Percentiles rank a stretch among this genome's conserved stretches.
Conservation (phyloP, 2,113 vertebrate species). For the Hippoglossus stenolepis region DNA sequence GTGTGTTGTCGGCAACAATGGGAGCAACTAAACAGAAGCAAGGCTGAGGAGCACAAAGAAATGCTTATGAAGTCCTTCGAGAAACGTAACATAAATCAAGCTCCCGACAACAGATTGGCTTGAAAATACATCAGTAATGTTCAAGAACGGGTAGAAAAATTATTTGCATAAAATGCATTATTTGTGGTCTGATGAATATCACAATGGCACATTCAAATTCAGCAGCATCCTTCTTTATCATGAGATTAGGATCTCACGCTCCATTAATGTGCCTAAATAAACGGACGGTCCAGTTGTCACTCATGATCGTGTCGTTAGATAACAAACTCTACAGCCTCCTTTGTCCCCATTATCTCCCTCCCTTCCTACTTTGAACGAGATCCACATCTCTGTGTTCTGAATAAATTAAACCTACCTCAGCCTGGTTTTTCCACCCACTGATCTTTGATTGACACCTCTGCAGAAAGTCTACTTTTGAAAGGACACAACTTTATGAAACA, state of each 20-base stretch:
- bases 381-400: constrained; percentile 40
- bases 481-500: constrained; percentile 36
- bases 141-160: not conserved
- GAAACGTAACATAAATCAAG: not conserved
- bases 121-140: not conserved
- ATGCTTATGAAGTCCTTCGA: not conserved
- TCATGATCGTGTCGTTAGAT: constrained; percentile 59
- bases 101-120: not conserved
- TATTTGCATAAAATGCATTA: not conserved
- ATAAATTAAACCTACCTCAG: constrained; percentile 51
- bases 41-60: constrained; percentile 19
- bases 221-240: constrained; percentile 18
- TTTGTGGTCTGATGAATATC: constrained; percentile 27
- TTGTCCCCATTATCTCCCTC: constrained; percentile 34
- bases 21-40: constrained; percentile 1
- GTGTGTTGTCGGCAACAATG: not conserved
- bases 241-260: constrained; percentile 50
- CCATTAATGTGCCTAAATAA: constrained; percentile 11
- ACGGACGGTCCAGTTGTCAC: constrained; percentile 49
- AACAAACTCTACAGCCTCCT: constrained; percentile 27
- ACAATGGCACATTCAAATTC: constrained; percentile 12
- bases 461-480: constrained; percentile 32
- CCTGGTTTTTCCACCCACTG: constrained; percentile 23
- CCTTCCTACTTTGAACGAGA: constrained; percentile 41
- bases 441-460: constrained; percentile 56